A percentile compares a stretch with the other conserved stretches of the same genome.
Evolutionary conservation across 2,888 invertebrate genomes (phyloP).

Genomic region (Isotomurus palustris): DNA sequence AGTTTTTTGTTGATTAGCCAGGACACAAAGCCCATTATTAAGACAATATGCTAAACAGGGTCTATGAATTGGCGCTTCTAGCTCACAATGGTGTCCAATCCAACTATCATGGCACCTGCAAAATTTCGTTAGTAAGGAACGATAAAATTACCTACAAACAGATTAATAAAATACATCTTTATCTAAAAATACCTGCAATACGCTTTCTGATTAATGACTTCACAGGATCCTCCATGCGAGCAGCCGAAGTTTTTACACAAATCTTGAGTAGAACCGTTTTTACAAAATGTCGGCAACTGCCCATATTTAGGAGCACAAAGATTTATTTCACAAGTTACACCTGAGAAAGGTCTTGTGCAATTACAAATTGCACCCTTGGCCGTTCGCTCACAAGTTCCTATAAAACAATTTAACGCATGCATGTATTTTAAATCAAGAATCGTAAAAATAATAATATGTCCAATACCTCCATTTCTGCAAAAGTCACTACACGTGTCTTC

Average conservation of each 20-base stretch:
- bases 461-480: constrained; percentile 60
- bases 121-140: neutral
- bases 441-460: no score
- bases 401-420: constrained; percentile 1
- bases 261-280: constrained; percentile 9
- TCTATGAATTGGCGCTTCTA: constrained; percentile 55
- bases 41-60: constrained; percentile 51
- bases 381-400: neutral
- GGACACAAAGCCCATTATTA: constrained; percentile 60
- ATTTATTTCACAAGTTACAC: constrained; percentile 56
- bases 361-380: constrained; percentile 49
- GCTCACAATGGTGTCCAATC: constrained; percentile 58
- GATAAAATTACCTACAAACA: constrained; percentile 1
- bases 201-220: constrained; percentile 52
- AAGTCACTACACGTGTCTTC: constrained; percentile 57
- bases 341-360: constrained; percentile 53
- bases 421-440: neutral
- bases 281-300: constrained; percentile 24
- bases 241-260: constrained; percentile 48
- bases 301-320: constrained; percentile 50
- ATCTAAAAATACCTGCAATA: constrained; percentile 52
- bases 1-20: constrained; percentile 52
- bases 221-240: constrained; percentile 58
- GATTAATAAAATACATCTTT: neutral
- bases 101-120: constrained; percentile 55